Evolutionary conservation across 2,113 vertebrate species (phyloP), one percentile per base, ranked within the genome.

Genomic region (Chauna torquata): DNA sequence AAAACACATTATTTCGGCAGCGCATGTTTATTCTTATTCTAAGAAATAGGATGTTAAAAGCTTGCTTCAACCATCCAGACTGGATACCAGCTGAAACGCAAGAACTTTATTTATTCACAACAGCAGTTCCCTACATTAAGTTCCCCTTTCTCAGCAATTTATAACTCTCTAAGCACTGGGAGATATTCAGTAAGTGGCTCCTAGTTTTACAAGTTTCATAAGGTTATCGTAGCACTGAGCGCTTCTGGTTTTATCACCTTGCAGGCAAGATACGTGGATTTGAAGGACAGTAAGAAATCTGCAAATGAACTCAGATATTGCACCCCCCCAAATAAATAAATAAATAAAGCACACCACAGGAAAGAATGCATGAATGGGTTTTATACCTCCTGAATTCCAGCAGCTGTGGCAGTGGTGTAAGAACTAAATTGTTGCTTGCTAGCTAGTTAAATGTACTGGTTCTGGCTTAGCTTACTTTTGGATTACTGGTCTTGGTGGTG

Each of bases 371-470:
- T 38, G 45, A 82, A 86, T 80, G 22, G 22, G 28, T 38, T 86
- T 88, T 70, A 64, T 30, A 80, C 49, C 92, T 93, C 85, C 90
- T 90, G 75, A 88, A 80, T 88, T 84, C 93, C 71, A 92, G 71
- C 75, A 95, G 68, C 82, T 94, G 28, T 59, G 55, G 59, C 32
- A 62, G 55, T 24, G 92, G 45, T 4, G 13, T 11, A 92, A 83
- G 49, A 69, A 18, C 28, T 66, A 69, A 91, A 79, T 32, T 58
- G 32, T 18, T 75, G 55, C 22, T 91, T 92, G 44, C 81, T 83
- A 81, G 12, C 28, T 62, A 76, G 38, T 8, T 49, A 49, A 61
- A 61, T 10, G 27, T 20, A 65, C 38, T 4, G 8, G 27, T 65
- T 17, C 40, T 36, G 19, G 36, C 24, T 62, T 40, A 38, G 36